A percentile compares a stretch with the other conserved stretches of the same genome.
phyloP scores from a whole-genome alignment of 2,113 vertebrate species.

The Entomyzon cyanotis region DNA sequence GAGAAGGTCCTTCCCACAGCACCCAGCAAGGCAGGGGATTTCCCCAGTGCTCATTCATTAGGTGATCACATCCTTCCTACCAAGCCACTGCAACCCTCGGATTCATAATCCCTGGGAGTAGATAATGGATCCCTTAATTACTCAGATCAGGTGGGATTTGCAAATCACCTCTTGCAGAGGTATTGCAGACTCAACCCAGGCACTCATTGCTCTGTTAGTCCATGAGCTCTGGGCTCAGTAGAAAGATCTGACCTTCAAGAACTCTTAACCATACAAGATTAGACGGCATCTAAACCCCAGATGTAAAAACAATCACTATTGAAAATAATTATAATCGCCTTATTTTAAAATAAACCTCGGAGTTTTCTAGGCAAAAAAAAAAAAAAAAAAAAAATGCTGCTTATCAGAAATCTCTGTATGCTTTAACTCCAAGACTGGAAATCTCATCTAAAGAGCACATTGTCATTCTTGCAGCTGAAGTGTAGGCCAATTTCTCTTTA shows the following conservation, averaged over 20 bases:
- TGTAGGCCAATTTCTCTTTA: slow-evolving; percentile 64
- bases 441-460: slow-evolving; percentile 45
- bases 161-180: neutral
- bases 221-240: neutral
- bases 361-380: neutral
- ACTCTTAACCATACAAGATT: neutral
- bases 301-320: neutral
- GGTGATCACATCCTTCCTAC: no score
- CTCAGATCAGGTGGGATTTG: neutral
- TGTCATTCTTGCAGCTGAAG: slow-evolving; percentile 51
- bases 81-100: neutral
- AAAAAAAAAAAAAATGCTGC: slow-evolving; percentile 1
- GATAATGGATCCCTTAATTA: neutral
- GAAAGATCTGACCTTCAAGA: neutral
- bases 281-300: neutral
- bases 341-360: neutral
- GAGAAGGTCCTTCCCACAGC: neutral
- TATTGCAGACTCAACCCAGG: neutral
- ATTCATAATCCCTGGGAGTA: neutral
- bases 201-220: neutral
- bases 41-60: rapidly evolving
- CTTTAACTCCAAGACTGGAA: slow-evolving; percentile 11
- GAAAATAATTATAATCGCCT: neutral
- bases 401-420: slow-evolving; percentile 8
- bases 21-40: neutral